Evolutionary conservation across 1,140 invertebrate genomes (phyloP).

Genomic region (Drosophila lacteicornis): DNA sequence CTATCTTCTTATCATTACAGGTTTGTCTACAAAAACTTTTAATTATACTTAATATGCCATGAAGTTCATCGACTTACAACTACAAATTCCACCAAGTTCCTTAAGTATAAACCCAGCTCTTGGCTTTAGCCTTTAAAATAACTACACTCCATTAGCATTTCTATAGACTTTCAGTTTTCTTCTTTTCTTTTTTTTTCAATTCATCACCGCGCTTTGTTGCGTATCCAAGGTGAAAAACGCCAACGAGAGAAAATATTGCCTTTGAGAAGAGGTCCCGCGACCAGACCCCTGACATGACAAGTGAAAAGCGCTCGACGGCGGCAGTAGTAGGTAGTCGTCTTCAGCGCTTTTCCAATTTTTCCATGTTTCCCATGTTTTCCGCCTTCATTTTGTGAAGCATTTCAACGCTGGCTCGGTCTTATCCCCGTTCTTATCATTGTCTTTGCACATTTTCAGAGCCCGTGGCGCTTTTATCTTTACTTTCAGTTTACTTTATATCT

Average conservation of each 20-base stretch:
- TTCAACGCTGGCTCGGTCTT: slow-evolving; percentile 23
- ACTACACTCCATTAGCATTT: slow-evolving; percentile 22
- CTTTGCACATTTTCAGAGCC: slow-evolving; percentile 63
- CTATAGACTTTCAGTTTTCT: slow-evolving; percentile 19
- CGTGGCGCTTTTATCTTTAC: slow-evolving; percentile 73
- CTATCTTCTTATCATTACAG: slow-evolving; percentile 39
- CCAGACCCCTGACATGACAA: slow-evolving; percentile 10
- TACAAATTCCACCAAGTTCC: neutral
- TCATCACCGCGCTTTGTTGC: slow-evolving; percentile 18
- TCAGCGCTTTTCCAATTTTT: slow-evolving; percentile 15
- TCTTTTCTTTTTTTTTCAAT: slow-evolving; percentile 15
- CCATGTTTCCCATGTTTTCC: slow-evolving; percentile 29
- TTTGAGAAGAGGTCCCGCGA: slow-evolving; percentile 2
- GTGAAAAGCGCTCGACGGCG: neutral
- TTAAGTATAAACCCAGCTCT: slow-evolving; percentile 4
- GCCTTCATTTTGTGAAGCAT: slow-evolving; percentile 39
- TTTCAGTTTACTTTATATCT: slow-evolving; percentile 78
- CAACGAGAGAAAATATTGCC: slow-evolving; percentile 24
- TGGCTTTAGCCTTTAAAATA: neutral
- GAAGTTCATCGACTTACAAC: neutral
- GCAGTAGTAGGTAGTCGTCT: neutral
- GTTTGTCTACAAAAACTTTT: slow-evolving; percentile 29
- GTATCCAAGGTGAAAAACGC: slow-evolving; percentile 33
- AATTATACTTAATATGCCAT: neutral
- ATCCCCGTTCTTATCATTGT: slow-evolving; percentile 63